These are phyloP conservation scores for Chymomyza fuscimana DNA, from an alignment of 2,888 invertebrate species.

Conservation along the genomic window DNA sequence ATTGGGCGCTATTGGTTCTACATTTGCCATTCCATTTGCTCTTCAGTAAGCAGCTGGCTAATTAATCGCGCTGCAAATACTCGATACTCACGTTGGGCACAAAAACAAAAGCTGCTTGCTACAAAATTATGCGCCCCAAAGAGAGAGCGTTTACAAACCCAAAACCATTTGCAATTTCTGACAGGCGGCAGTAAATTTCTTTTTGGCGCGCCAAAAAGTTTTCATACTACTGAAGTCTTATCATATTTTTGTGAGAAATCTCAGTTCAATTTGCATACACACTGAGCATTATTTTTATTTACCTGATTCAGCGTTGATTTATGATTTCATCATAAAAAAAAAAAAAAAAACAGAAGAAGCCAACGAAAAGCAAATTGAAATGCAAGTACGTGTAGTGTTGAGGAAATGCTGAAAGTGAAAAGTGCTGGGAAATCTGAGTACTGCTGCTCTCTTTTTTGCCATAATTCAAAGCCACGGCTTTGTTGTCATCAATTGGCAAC, in stretches of 20 bases:
- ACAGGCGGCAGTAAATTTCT: conserved; percentile 50
- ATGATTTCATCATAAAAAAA: conserved; percentile 66
- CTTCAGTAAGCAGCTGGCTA: conserved; percentile 40
- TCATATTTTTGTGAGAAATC: conserved; percentile 63
- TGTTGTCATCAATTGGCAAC: conserved; percentile 67
- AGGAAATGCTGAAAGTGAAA: conserved; percentile 2
- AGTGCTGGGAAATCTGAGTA: neutral
- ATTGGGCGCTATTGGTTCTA: conserved; percentile 7
- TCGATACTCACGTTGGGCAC: neutral
- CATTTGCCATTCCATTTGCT: conserved; percentile 39
- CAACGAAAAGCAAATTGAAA: conserved; percentile 57
- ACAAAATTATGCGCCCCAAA: conserved; percentile 59
- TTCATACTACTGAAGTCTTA: conserved; percentile 60
- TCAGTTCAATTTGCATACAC: conserved; percentile 72
- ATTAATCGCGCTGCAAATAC: conserved; percentile 43
- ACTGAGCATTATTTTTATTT: conserved; percentile 70
- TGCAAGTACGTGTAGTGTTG: conserved; percentile 53
- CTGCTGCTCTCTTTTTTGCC: conserved; percentile 27
- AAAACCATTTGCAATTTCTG: conserved; percentile 33
- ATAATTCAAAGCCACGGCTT: conserved; percentile 67
- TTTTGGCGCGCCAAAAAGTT: conserved; percentile 11
- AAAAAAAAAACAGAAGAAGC: neutral
- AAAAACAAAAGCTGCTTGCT: conserved; percentile 41
- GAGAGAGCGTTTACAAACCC: neutral
- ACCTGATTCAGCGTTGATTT: conserved; percentile 74